Evolutionary conservation across 2,113 vertebrate genomes (phyloP), one percentile per base, ranked within the genome.

Genomic region (Phalacrocorax carbo): DNA sequence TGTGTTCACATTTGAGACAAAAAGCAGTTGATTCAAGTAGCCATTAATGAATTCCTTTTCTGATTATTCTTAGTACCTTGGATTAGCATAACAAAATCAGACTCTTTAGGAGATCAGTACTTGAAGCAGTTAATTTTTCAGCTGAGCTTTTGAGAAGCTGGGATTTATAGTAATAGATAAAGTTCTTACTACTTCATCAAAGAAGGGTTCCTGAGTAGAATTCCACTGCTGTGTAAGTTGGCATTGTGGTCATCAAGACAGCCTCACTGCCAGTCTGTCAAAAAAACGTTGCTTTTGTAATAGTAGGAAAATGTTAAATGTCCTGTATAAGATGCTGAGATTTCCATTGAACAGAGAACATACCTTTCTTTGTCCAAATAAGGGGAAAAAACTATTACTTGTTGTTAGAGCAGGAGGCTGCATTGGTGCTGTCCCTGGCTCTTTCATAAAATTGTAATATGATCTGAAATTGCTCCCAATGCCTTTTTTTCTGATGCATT

Each of bases 1-100:
- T 80, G 64, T 88, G 82, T 88, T 95, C 87, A 64, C 58, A 48
- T 71, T 22, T 84, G 77, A 85, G 78, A 85, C 78, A 93, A 95
- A 97, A 95, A 95, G 90, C 26, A 78, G 70, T 92, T 93, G 78
- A 90, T 96, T 91, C 71, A 80, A 91, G 68, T 71, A 87, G 60
- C 49, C 64, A 66, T 64, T 80, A 93, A 93, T 86, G 12, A 95
- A 96, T 90, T 92, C 54, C 34, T 89, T 76, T 91, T 58, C 73
- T 95, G 70, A 89, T 77, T 91, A 58, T 73, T 95, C 83, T 87
- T 92, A 89, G 87, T 87, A 87, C 40, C 13, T 79, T 87, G 84
- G 34, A 96, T 97, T 96, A 96, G 49, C 84, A 95, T 96, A 90
- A 93, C 78, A 93, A 96, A 93, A 86, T 84, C 86, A 55, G 40